Evolutionary conservation across 2,888 invertebrate genomes (phyloP).

Genomic region (Aporophyla lueneburgensis): DNA sequence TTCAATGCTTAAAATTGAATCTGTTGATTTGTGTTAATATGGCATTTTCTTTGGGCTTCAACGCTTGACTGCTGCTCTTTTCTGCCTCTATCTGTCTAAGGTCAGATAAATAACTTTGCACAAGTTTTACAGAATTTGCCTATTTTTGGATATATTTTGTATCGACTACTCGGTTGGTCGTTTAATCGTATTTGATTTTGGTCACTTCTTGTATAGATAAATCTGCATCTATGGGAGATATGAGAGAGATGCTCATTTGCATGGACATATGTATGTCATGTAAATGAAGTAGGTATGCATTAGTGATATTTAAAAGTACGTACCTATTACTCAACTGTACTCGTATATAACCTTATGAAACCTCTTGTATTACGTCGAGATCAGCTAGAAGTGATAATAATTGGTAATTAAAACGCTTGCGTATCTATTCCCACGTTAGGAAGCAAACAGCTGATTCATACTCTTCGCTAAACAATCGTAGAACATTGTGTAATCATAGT

Average conservation of each 20-base stretch:
- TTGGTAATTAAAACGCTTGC: conserved; percentile 16
- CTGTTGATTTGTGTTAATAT: too few relatives aligned
- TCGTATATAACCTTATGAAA: neutral
- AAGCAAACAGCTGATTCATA: conserved; percentile 20
- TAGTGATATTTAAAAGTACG: neutral
- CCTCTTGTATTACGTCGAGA: conserved; percentile 11
- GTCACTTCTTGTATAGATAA: neutral
- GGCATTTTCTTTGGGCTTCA: too few relatives aligned
- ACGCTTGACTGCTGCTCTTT: neutral
- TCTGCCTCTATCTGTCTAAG: neutral
- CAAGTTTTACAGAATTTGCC: neutral
- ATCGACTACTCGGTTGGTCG: neutral
- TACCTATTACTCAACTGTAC: neutral
- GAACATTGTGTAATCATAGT: neutral
- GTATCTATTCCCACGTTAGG: conserved; percentile 6
- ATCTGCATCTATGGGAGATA: neutral
- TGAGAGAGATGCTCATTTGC: neutral
- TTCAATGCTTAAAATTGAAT: neutral
- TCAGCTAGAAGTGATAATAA: conserved; percentile 20
- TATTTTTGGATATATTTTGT: neutral
- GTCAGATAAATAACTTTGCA: neutral
- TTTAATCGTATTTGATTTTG: neutral
- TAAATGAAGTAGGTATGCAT: neutral
- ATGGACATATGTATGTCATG: neutral
- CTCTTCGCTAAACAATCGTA: conserved; percentile 1